These are phyloP conservation scores for Lepidostoma basale DNA, from an alignment of 1,140 invertebrate species.

Conservation along the genomic window DNA sequence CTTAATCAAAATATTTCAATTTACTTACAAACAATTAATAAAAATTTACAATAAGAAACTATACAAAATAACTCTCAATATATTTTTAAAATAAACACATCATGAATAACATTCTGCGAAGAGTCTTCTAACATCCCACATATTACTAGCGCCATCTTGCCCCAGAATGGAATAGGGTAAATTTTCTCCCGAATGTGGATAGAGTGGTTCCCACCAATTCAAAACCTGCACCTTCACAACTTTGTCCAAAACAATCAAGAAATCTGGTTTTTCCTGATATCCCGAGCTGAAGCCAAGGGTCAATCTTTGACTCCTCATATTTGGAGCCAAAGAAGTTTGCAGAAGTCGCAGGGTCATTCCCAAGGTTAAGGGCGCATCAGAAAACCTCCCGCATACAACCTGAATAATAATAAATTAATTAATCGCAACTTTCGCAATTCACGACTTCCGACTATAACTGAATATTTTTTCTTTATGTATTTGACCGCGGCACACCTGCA, in stretches of 20 bases:
- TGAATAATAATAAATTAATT: slow-evolving; percentile 22
- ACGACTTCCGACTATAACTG: too few relatives aligned
- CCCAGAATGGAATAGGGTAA: slow-evolving; percentile 16
- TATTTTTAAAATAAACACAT: too few relatives aligned
- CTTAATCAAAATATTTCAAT: too few relatives aligned
- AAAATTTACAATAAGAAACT: too few relatives aligned
- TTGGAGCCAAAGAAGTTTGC: slow-evolving; percentile 33
- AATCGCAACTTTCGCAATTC: too few relatives aligned
- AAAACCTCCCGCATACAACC: slow-evolving; percentile 38
- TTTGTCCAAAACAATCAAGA: slow-evolving; percentile 27
- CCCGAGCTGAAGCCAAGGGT: slow-evolving; percentile 35
- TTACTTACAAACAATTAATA: too few relatives aligned
- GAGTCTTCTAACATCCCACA: too few relatives aligned
- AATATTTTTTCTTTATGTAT: too few relatives aligned
- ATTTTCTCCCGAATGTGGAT: slow-evolving; percentile 34
- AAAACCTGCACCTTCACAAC: slow-evolving; percentile 40
- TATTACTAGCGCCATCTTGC: background rate
- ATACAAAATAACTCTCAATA: too few relatives aligned
- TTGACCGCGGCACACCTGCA: too few relatives aligned
- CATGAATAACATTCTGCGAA: too few relatives aligned
- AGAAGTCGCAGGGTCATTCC: slow-evolving; percentile 35
- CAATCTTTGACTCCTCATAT: slow-evolving; percentile 34
- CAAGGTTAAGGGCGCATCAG: slow-evolving; percentile 28
- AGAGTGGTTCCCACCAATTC: slow-evolving; percentile 40
- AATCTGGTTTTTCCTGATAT: slow-evolving; percentile 24